Evolutionary conservation across 1,140 invertebrate genomes (phyloP).

Genomic region (Aleiodes sp.): DNA sequence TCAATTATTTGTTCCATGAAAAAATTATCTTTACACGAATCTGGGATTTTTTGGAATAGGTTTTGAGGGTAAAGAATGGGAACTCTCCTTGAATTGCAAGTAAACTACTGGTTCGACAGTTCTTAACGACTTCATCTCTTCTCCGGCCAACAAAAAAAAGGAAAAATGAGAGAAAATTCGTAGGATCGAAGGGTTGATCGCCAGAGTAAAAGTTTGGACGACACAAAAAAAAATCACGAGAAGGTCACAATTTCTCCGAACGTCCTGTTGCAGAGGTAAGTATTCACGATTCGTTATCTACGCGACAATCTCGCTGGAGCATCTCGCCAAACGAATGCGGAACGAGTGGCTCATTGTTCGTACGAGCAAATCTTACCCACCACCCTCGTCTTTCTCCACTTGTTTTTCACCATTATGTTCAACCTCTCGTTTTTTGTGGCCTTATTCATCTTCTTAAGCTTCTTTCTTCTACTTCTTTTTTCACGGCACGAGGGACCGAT

Average conservation of each 20-base stretch:
- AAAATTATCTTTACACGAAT: not conserved
- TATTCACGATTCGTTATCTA: not conserved
- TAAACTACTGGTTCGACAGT: too few relatives aligned
- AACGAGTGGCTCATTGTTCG: slow-evolving; percentile 3
- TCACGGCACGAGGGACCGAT: not conserved
- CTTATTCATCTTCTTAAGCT: not conserved
- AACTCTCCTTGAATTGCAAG: too few relatives aligned
- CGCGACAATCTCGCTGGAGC: not conserved
- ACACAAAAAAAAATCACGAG: not conserved
- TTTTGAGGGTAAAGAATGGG: not conserved
- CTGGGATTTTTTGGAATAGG: not conserved
- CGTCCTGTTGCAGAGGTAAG: not conserved
- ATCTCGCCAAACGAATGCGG: slow-evolving; percentile 1
- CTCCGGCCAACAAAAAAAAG: too few relatives aligned
- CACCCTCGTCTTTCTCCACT: not conserved
- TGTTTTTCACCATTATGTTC: not conserved
- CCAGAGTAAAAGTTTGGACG: not conserved
- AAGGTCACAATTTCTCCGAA: not conserved
- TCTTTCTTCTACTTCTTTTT: not conserved
- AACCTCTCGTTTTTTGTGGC: not conserved
- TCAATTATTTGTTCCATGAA: not conserved
- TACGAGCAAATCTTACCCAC: not conserved
- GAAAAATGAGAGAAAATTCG: too few relatives aligned
- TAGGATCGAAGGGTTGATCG: too few relatives aligned
- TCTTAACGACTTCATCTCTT: too few relatives aligned